Percentiles rank a stretch among this genome's conserved stretches.
Conservation (phyloP, 2,888 invertebrate genomes). For the Ptilodon capucinus region DNA sequence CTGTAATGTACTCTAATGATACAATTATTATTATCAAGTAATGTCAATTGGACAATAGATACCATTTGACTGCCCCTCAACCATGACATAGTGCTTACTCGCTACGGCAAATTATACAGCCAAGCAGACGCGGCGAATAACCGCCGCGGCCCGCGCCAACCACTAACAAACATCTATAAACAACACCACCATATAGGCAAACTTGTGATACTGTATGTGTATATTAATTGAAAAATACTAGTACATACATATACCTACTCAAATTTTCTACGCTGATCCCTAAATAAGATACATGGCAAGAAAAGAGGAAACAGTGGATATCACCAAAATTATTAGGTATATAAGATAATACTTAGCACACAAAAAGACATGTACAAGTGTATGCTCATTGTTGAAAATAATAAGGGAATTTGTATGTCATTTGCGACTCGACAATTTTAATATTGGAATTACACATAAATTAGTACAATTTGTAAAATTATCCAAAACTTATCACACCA, state of each 20-base stretch:
- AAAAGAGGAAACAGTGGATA: conserved; percentile 74
- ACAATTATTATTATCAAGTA: conserved; percentile 82
- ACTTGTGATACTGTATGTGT: conserved; percentile 73
- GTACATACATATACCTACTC: conserved; percentile 54
- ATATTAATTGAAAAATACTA: conserved; percentile 79
- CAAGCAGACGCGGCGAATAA: conserved; percentile 62
- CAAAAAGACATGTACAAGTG: conserved; percentile 38
- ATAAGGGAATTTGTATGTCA: conserved; percentile 47
- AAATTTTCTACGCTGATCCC: conserved; percentile 74
- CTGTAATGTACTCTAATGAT: conserved; percentile 82
- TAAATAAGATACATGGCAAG: conserved; percentile 80
- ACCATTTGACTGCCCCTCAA: conserved; percentile 79
- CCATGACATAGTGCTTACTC: conserved; percentile 75
- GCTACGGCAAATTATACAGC: conserved; percentile 79
- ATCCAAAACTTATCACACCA: conserved; percentile 83
- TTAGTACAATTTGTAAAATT: conserved; percentile 83
- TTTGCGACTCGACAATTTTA: conserved; percentile 65
- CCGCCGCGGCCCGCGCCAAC: conserved; percentile 57
- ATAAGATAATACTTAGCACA: conserved; percentile 61
- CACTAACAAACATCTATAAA: conserved; percentile 75
- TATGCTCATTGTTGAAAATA: conserved; percentile 53
- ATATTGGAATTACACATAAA: conserved; percentile 80
- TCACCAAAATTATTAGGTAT: conserved; percentile 61
- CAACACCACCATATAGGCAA: conserved; percentile 74
- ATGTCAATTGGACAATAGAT: conserved; percentile 81